phyloP scores from a whole-genome alignment of 2,113 vertebrate species.

The Macheiramphus alcinus region DNA sequence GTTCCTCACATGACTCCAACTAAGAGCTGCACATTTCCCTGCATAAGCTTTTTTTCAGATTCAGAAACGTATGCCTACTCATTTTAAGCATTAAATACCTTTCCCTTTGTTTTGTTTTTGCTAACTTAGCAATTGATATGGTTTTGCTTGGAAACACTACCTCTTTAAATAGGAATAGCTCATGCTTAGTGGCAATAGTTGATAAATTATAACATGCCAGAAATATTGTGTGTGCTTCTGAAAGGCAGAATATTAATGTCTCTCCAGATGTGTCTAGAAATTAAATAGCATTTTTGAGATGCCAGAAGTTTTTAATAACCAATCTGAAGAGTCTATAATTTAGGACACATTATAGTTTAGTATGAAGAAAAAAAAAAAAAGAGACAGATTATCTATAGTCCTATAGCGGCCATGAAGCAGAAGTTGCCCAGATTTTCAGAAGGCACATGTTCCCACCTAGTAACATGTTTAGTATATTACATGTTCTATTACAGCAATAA shows the following conservation, averaged over 20 bases:
- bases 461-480: background rate
- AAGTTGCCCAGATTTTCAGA: background rate
- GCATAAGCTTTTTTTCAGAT: background rate
- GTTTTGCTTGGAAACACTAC: background rate
- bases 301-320: conserved; percentile 15
- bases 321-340: background rate
- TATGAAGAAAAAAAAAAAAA: background rate
- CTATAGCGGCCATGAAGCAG: background rate
- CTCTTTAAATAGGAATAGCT: background rate
- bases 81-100: background rate
- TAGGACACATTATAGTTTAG: background rate
- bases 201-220: background rate
- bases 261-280: background rate
- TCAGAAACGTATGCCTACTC: background rate
- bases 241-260: background rate
- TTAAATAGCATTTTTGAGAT: background rate
- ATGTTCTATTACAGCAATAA: background rate
- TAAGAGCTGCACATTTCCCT: background rate
- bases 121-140: background rate
- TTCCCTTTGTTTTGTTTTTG: background rate
- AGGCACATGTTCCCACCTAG: background rate
- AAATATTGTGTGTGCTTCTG: background rate
- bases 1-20: background rate
- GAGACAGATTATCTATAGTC: background rate
- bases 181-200: background rate